These are phyloP conservation scores for Leptinotarsa lineolata DNA, from an alignment of 1,140 invertebrate genomes.

Conservation along the genomic window DNA sequence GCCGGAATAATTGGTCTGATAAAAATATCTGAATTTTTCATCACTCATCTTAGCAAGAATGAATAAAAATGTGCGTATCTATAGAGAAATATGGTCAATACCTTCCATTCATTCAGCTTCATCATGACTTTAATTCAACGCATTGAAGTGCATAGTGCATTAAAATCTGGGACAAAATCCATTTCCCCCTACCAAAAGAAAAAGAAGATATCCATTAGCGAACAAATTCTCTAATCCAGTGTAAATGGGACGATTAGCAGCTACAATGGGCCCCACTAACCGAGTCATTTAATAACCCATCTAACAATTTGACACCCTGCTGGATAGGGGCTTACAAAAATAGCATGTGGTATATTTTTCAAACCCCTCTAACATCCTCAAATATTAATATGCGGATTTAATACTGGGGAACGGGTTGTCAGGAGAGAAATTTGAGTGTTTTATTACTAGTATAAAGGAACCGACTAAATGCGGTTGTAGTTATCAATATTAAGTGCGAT, in stretches of 20 bases:
- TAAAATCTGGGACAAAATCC: neutral
- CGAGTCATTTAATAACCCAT: slow-evolving; percentile 20
- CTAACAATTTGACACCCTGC: slow-evolving; percentile 21
- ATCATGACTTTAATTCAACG: neutral
- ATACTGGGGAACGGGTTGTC: slow-evolving; percentile 10
- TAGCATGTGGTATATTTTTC: slow-evolving; percentile 24
- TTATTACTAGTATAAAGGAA: too few relatives aligned
- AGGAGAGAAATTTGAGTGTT: neutral
- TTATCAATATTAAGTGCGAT: too few relatives aligned
- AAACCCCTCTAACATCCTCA: slow-evolving; percentile 6
- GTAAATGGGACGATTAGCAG: slow-evolving; percentile 20
- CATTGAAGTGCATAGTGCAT: neutral
- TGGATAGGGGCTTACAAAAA: slow-evolving; percentile 13
- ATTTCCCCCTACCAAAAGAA: neutral
- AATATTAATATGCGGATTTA: slow-evolving; percentile 24
- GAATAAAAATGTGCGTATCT: too few relatives aligned
- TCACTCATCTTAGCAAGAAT: too few relatives aligned
- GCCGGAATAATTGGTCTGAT: too few relatives aligned
- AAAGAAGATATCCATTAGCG: neutral
- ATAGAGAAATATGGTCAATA: too few relatives aligned
- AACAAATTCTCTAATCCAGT: slow-evolving; percentile 18
- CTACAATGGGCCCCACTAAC: slow-evolving; percentile 14
- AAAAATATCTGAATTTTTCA: too few relatives aligned
- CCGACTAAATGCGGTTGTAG: too few relatives aligned
- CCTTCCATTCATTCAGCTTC: neutral